Base-by-base conservation (phyloP, 1,140 invertebrate species). In the Drosophila malerkotliana region DNA sequence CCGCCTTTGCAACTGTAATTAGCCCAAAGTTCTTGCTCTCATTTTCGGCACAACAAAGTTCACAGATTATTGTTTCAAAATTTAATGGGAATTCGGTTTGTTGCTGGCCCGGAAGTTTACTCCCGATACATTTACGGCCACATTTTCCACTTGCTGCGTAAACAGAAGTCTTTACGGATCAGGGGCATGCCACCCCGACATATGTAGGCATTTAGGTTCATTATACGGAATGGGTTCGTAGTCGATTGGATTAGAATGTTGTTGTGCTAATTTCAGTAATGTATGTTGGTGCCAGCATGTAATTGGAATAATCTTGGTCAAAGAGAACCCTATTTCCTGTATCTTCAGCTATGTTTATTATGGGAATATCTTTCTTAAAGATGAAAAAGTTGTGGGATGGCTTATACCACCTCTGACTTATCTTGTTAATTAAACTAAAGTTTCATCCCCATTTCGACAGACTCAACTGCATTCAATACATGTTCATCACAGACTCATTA, bases 11-110 rank as follows among this genome's bases (percentile, higher is more conserved):
- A 76, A 58, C 62, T 61, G 37, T 76, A 76, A 76, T 76, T 76
- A 76, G 73, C 73, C 67, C 59, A 74, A 52, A 64, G 71, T 58
- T 68, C 59, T 57, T 53, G 72, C 59, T 53, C 21, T 32, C 30
- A 12, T 52, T 64, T 74, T 52, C 53, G 34, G 34, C 34, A 24
- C 15, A 67, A 54, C 24, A 37, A 47, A 56, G 66, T 30, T 55
- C 37, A n/a, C 62, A 55, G 63, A 56, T 68, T 68, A 69, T 69
- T 32, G 63, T 48, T 55, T 37, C 39, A 30, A 47, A 47, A 68
- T 68, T 34, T 54, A 54, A 68, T 68, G 64, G 30, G 12, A 14
- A 47, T 66, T 68, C 15, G 28, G 21, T 28, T 30, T 21, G 41
- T 58, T 24, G 47, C 24, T 12, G 26, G 47, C 26, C 47, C 63